Percentiles rank a stretch among this genome's conserved stretches.
Evolutionary conservation across 1,140 invertebrate species (phyloP).

Genomic region (Aphis gossypii): DNA sequence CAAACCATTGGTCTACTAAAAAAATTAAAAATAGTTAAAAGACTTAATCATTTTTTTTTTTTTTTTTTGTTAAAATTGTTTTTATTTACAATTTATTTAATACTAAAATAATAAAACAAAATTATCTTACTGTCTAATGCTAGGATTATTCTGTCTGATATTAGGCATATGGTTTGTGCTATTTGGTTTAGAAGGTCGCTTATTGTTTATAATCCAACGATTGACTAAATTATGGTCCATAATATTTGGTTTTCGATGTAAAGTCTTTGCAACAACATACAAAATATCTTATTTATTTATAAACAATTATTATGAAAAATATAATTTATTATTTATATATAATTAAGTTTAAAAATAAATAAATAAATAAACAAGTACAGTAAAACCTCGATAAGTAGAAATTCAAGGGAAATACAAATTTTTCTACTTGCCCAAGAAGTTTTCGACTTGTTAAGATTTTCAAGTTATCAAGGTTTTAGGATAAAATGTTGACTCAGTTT

Average conservation of each 20-base stretch:
- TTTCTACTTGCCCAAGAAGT: no score
- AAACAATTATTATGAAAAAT: not conserved
- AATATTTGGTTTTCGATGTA: not conserved
- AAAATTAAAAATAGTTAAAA: not conserved
- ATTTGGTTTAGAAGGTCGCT: not conserved
- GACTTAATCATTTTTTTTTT: not conserved
- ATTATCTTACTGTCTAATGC: not conserved
- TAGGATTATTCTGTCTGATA: not conserved
- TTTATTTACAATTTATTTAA: not conserved
- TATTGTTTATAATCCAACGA: slow-evolving; percentile 26
- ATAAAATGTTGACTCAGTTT: no score
- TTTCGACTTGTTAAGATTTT: no score
- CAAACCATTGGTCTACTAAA: not conserved
- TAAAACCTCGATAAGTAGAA: no score
- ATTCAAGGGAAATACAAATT: no score
- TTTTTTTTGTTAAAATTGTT: not conserved
- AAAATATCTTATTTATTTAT: not conserved
- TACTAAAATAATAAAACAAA: not conserved
- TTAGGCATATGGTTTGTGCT: not conserved
- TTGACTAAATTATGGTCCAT: not conserved
- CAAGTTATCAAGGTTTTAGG: no score
- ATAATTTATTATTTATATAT: not conserved
- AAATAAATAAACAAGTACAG: not conserved
- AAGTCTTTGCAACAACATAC: not conserved
- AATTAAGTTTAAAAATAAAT: not conserved